Evolutionary conservation across 2,113 vertebrate genomes (phyloP).

Genomic region (Heptranchias perlo): DNA sequence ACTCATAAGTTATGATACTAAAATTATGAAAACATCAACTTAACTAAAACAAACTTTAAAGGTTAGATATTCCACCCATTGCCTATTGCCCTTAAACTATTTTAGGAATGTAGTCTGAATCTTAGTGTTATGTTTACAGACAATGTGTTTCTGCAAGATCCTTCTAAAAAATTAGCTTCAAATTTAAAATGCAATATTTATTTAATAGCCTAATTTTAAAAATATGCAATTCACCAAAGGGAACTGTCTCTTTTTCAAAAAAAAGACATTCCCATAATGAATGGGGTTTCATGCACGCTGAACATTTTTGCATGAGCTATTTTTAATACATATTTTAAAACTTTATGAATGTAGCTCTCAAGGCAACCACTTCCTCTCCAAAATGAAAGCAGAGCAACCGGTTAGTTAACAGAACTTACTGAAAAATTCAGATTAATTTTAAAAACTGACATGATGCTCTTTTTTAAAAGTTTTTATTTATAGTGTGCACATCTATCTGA

Average conservation of each 20-base stretch:
- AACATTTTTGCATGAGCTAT: not conserved
- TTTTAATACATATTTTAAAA: slow-evolving; percentile 33
- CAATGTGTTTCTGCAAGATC: not conserved
- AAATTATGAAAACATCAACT: not conserved
- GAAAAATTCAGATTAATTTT: slow-evolving; percentile 49
- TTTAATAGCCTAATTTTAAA: too few relatives aligned
- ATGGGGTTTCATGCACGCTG: not conserved
- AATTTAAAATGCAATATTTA: not conserved
- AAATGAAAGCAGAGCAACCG: slow-evolving; percentile 41
- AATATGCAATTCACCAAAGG: too few relatives aligned
- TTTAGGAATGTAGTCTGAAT: not conserved
- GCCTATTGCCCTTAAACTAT: not conserved
- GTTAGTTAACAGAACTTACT: slow-evolving; percentile 50
- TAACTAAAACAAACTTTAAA: not conserved
- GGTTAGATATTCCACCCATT: not conserved
- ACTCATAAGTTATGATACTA: not conserved
- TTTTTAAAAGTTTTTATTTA: not conserved
- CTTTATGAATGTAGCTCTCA: slow-evolving; percentile 50
- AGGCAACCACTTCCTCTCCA: slow-evolving; percentile 57
- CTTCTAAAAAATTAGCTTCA: not conserved
- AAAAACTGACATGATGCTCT: not conserved
- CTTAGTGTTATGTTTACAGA: not conserved
- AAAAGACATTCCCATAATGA: not conserved
- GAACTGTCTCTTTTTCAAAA: not conserved
- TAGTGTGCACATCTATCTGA: not conserved